Conservation (phyloP, 2,797 vertebrate genomes). For the Lagorchestes hirsutus region DNA sequence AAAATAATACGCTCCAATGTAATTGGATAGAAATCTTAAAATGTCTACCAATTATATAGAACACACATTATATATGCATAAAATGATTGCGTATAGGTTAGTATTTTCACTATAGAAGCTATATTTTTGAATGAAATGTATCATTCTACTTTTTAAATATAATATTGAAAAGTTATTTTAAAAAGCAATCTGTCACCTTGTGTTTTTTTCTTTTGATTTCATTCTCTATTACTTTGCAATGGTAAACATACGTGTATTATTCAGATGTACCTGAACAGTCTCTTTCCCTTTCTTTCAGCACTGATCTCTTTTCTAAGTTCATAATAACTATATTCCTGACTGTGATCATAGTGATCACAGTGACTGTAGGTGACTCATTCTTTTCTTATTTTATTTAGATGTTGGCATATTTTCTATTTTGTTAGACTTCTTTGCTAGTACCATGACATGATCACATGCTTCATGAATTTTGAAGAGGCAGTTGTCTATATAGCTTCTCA, state of each 20-base stretch:
- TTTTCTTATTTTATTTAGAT: not conserved
- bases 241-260: not conserved
- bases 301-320: not conserved
- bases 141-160: not conserved
- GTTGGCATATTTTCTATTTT: not conserved
- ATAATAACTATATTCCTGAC: not conserved
- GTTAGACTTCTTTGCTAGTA: not conserved
- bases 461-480: not conserved
- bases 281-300: not conserved
- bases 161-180: not conserved
- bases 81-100: not conserved
- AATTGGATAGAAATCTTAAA: not conserved
- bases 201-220: not conserved
- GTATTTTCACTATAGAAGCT: not conserved
- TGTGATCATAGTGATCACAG: not conserved
- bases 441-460: not conserved
- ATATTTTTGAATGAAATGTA: not conserved
- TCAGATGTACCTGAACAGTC: not conserved
- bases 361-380: not conserved
- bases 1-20: not conserved
- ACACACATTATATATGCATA: not conserved
- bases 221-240: not conserved
- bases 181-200: not conserved
- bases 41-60: not conserved
- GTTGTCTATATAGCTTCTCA: not conserved